Evolutionary conservation across 1,140 invertebrate genomes (phyloP).

Genomic region (Ceratina australensis): DNA sequence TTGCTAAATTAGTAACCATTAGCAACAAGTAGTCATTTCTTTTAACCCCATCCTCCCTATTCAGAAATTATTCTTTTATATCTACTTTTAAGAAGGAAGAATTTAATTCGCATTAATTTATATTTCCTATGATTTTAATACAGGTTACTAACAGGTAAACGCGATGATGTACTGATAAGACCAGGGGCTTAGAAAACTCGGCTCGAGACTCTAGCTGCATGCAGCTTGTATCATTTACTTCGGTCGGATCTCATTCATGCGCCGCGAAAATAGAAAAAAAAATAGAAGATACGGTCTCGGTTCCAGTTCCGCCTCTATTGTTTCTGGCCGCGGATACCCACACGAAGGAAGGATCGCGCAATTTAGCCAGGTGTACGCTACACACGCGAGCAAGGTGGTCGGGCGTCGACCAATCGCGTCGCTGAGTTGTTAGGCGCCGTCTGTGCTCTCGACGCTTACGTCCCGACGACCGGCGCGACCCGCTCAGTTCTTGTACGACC

Average conservation of each 20-base stretch:
- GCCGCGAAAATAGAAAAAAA: neutral
- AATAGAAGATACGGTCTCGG: constrained; percentile 6
- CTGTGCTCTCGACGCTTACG: constrained; percentile 20
- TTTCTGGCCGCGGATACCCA: constrained; percentile 30
- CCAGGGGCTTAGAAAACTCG: no score
- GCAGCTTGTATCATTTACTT: neutral
- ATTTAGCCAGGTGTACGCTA: constrained; percentile 28
- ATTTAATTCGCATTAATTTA: no score
- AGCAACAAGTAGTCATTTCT: no score
- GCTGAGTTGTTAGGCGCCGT: constrained; percentile 51
- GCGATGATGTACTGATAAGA: no score
- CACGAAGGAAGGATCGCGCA: constrained; percentile 9
- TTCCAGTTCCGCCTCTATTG: constrained; percentile 39
- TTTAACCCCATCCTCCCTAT: no score
- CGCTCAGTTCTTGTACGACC: constrained; percentile 48
- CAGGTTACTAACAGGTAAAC: no score
- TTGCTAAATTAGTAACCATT: neutral
- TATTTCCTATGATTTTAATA: no score
- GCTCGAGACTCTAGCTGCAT: no score
- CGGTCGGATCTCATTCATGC: constrained; percentile 36
- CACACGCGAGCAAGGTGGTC: constrained; percentile 24
- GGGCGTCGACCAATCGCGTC: constrained; percentile 49
- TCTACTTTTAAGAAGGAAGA: no score
- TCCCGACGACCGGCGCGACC: constrained; percentile 1
- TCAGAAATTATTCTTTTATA: no score